phyloP scores from a whole-genome alignment of 1,140 invertebrate species.

The Diorhabda sublineata region DNA sequence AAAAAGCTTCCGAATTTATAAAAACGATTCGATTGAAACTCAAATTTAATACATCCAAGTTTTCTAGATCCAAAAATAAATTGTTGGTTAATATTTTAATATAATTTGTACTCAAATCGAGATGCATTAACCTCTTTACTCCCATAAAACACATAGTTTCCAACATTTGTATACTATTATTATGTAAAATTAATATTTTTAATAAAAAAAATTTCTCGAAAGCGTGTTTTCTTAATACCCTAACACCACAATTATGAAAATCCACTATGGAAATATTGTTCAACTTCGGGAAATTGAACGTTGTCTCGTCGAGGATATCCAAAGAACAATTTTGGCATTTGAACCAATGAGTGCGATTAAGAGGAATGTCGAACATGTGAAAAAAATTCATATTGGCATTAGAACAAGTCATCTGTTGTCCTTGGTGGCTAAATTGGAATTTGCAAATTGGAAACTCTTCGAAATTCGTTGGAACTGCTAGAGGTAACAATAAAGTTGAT shows the following conservation, averaged over 20 bases:
- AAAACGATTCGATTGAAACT: conserved; percentile 37
- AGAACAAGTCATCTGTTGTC: conserved; percentile 34
- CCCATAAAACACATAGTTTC: conserved; percentile 33
- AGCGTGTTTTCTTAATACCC: conserved; percentile 30
- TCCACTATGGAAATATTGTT: conserved; percentile 39
- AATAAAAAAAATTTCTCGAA: conserved; percentile 35
- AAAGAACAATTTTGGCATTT: conserved; percentile 38
- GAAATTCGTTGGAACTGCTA: conserved; percentile 19
- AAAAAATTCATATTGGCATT: conserved; percentile 35
- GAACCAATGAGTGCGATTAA: conserved; percentile 37
- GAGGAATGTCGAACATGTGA: conserved; percentile 28
- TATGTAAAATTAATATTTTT: conserved; percentile 34
- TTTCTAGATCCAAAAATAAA: conserved; percentile 35
- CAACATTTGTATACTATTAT: conserved; percentile 34
- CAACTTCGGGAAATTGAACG: conserved; percentile 34
- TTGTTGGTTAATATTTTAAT: conserved; percentile 35
- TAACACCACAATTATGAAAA: conserved; percentile 25
- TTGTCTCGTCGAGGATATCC: conserved; percentile 32
- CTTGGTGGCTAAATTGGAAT: conserved; percentile 23
- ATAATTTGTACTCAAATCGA: conserved; percentile 39
- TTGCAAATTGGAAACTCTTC: conserved; percentile 23
- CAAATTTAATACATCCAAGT: conserved; percentile 40
- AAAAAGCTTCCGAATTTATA: conserved; percentile 38
- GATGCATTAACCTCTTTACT: conserved; percentile 32
- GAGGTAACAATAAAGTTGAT: conserved; percentile 18